Evolutionary conservation across 2,797 vertebrate genomes (phyloP), one percentile per base, ranked within the genome.

Genomic region (Hyperoplus immaculatus): DNA sequence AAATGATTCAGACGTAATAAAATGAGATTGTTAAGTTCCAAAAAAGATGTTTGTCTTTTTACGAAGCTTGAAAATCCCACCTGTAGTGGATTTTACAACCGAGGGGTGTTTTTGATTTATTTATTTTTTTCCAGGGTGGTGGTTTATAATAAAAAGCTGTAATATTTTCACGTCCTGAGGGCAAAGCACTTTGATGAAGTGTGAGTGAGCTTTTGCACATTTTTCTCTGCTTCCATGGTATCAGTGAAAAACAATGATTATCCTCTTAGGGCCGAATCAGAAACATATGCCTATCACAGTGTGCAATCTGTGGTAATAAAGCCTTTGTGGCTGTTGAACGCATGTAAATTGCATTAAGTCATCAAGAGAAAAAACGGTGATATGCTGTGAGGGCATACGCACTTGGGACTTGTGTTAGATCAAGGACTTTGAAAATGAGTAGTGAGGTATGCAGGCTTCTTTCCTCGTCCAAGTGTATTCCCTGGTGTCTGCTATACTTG

Each of bases 171-270:
- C 75, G 82, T 85, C 89, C 81, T 50, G 43, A 65, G 88, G 86
- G 78, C 78, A 69, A 78, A 86, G 71, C 36, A 42, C 84, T 90
- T 83, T 92, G 89, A 92, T 92, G 89, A 91, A 89, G 87, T 92
- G 91, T 79, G 89, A 93, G 88, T 86, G 88, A 90, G 87, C 76
- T 72, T 85, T 90, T 83, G 82, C 80, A 89, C 82, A 77, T 90
- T 90, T 86, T 86, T 54, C 80, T 87, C 86, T 80, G 83, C 88
- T 90, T 88, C 89, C 86, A 89, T 89, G 87, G 88, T 87, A 89
- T 92, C 86, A 80, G 82, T 79, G 85, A 86, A 91, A 92, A 93
- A 92, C 89, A 91, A 88, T 83, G 91, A 91, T 92, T 91, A 90
- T 88, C 80, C 81, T 87, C 88, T 82, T 66, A 59, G 67, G 72